Evolutionary conservation across 2,888 invertebrate genomes (phyloP).

Genomic region (Chrysolina oricalcia): DNA sequence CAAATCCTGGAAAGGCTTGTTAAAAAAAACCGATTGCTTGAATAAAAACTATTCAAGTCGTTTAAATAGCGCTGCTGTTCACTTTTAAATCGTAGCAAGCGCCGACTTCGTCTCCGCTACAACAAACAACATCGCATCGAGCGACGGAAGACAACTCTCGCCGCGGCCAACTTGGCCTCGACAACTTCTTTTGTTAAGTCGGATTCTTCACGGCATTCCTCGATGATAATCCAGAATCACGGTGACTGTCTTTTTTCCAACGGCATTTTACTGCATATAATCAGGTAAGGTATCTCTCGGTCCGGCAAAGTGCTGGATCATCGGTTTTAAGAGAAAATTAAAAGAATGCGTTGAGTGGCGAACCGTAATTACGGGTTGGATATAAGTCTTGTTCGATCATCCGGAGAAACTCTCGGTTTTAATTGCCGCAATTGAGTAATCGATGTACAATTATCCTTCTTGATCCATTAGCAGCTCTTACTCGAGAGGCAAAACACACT

Average conservation of each 20-base stretch:
- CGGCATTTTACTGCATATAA: conserved; percentile 61
- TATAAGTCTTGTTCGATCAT: conserved; percentile 32
- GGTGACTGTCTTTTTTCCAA: conserved; percentile 62
- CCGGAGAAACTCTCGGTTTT: conserved; percentile 44
- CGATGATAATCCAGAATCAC: conserved; percentile 66
- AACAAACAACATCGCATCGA: conserved; percentile 37
- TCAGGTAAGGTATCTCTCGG: conserved; percentile 65
- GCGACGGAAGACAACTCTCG: conserved; percentile 51
- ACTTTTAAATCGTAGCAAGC: neutral
- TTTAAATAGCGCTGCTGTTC: neutral
- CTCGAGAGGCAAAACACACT: conserved; percentile 46
- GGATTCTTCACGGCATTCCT: conserved; percentile 64
- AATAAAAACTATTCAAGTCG: neutral
- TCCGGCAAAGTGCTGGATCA: conserved; percentile 68
- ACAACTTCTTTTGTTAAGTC: conserved; percentile 51
- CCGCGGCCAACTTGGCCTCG: conserved; percentile 42
- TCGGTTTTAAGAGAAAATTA: conserved; percentile 70
- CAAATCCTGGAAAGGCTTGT: neutral
- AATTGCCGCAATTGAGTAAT: conserved; percentile 60
- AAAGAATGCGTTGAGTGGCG: conserved; percentile 58
- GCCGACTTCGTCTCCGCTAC: neutral
- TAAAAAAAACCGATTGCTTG: neutral
- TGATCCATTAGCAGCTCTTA: conserved; percentile 51
- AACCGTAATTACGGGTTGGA: conserved; percentile 62
- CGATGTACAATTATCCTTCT: conserved; percentile 52